Evolutionary conservation across 2,113 vertebrate genomes (phyloP), one percentile per base, ranked within the genome.

Genomic region (Myxocyprinus asiaticus): DNA sequence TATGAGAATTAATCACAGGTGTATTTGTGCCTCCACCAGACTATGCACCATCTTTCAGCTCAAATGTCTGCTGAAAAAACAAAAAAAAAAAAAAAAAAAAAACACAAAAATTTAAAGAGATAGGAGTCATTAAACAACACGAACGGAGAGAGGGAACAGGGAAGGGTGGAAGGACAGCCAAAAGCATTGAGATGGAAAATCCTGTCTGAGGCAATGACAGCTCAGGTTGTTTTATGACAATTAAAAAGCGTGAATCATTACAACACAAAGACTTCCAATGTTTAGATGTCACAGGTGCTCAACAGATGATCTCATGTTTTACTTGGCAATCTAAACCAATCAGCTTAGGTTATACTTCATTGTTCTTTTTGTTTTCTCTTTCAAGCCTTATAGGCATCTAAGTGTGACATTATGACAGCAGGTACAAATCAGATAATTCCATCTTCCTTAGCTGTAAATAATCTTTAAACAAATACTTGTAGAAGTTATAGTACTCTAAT

Each of bases 1-100:
- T 61, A 76, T 69, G 62, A 53, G 66, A 78, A 82, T 84, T 84
- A 80, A 81, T 86, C 76, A 82, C n/a, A 72, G 64, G 63, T 75
- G 79, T 69, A 66, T 80, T 77, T 68, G 59, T 44, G 61, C 50
- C 71, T 58, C 11, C 11, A 76, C 59, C 50, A 67, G 53, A 71
- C 12, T 9, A 10, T 8, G 6, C 65, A 33, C 22, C 22, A 17
- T 69, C 66, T 71, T 56, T 56, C 45, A 44, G 33, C 43, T 76
- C 53, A 50, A 63, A n/a, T 48, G 11, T 50, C 78, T 15, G 69
- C 15, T 56, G 3, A 33, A 33, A 3, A 8, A 44, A 50, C 65
- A 48, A 73, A 80, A 80, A 33, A 33, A 33, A 3, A 8, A 44
- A 50, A 70, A 48, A 73, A 80, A 80, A 76, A 51, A 78, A 10